A percentile compares a stretch with the other conserved stretches of the same genome.
Conservation (phyloP, 1,140 invertebrate species). For the Protaetia brevitarsis region DNA sequence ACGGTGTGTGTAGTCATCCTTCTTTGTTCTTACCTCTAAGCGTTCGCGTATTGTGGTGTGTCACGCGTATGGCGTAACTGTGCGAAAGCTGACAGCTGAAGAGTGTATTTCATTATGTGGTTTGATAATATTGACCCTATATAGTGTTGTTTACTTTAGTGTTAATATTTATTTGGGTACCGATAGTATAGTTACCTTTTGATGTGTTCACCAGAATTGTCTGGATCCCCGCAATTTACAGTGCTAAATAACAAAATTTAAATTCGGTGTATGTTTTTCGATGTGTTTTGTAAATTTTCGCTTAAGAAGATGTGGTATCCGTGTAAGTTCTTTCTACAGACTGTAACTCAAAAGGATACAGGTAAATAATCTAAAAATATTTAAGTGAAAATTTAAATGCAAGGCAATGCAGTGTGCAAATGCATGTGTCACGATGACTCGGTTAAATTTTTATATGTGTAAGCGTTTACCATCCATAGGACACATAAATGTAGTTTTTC, state of each 20-base stretch:
- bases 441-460: no score
- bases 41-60: background rate
- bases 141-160: background rate
- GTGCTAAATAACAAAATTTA: background rate
- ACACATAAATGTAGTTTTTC: no score
- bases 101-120: background rate
- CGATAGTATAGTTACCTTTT: background rate
- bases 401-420: no score
- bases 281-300: background rate
- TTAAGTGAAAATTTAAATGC: no score
- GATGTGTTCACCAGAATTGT: background rate
- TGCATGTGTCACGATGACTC: no score
- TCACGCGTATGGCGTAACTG: background rate
- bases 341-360: constrained; percentile 3
- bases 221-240: background rate
- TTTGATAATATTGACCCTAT: background rate
- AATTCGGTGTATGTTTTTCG: background rate
- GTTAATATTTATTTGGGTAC: background rate
- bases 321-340: background rate
- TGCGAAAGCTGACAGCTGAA: background rate
- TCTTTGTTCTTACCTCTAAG: background rate
- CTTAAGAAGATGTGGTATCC: constrained; percentile 5
- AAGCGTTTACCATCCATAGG: no score
- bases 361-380: no score
- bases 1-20: background rate